phyloP scores from a whole-genome alignment of 2,113 vertebrate species.

The Lucifuga dentata region DNA sequence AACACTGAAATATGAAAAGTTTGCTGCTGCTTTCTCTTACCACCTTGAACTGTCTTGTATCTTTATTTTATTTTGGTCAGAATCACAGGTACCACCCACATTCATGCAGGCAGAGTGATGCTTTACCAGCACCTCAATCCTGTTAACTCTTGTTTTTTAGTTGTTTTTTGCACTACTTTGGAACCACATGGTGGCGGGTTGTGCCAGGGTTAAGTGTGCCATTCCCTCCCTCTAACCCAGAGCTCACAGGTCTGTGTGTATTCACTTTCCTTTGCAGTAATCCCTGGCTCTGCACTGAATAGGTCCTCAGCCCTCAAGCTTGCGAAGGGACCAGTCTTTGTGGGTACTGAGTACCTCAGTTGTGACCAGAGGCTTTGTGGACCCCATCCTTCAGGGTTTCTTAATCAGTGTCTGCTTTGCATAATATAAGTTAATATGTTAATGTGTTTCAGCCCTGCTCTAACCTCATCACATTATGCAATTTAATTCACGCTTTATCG shows the following conservation, averaged over 20 bases:
- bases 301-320: constrained; percentile 86
- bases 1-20: neutral
- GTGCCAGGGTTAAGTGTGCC: constrained; percentile 10
- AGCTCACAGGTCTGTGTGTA: constrained; percentile 83
- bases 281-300: constrained; percentile 99
- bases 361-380: constrained; percentile 81
- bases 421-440: constrained; percentile 53
- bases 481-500: constrained; percentile 28
- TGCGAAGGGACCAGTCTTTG: constrained; percentile 88
- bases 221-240: constrained; percentile 23
- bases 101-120: too few species aligned
- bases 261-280: constrained; percentile 98
- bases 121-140: neutral
- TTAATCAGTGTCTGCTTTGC: constrained; percentile 62
- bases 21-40: neutral
- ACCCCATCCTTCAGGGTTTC: constrained; percentile 66
- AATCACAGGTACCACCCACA: too few species aligned
- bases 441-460: constrained; percentile 49
- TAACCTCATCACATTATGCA: constrained; percentile 32
- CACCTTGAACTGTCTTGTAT: too few species aligned
- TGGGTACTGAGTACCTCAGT: constrained; percentile 80
- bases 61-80: too few species aligned
- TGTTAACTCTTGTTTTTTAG: neutral
- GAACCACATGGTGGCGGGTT: constrained; percentile 13
- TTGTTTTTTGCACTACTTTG: neutral